These are phyloP conservation scores for Centrocercus urophasianus DNA, from an alignment of 2,113 vertebrate genomes.

Conservation along the genomic window DNA sequence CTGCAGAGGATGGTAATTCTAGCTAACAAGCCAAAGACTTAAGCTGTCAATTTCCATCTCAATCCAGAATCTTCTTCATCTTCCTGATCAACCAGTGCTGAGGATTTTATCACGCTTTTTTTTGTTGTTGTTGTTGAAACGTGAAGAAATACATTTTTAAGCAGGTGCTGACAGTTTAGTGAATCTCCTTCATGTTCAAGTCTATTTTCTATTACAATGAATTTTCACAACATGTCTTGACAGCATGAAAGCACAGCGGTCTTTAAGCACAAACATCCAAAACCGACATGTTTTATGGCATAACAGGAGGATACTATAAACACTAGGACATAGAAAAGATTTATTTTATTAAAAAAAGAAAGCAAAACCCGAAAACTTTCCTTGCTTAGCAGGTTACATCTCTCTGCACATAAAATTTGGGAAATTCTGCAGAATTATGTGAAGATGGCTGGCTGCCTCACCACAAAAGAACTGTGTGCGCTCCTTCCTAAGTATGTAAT, in stretches of 20 bases:
- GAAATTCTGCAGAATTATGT: neutral
- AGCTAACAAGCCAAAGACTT: constrained; percentile 21
- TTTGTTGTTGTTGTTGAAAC: neutral
- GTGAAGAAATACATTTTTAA: neutral
- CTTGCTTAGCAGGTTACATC: neutral
- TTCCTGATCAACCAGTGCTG: neutral
- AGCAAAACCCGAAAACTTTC: neutral
- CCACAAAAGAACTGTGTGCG: neutral
- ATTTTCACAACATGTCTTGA: neutral
- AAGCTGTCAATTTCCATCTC: neutral
- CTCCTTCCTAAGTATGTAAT: neutral
- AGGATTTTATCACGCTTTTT: neutral
- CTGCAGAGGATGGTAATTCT: neutral
- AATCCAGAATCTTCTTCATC: constrained; percentile 9
- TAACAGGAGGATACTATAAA: neutral
- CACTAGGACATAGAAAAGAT: neutral
- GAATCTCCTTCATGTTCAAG: neutral
- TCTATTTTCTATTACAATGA: neutral
- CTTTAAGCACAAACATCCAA: neutral
- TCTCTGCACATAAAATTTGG: neutral
- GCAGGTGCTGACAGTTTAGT: neutral
- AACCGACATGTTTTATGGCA: neutral
- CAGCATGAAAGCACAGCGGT: neutral
- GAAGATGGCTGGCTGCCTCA: neutral
- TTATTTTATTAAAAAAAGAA: neutral